Evolutionary conservation across 1,140 invertebrate genomes (phyloP).

Genomic region (Scaptodrosophila lebanonensis): DNA sequence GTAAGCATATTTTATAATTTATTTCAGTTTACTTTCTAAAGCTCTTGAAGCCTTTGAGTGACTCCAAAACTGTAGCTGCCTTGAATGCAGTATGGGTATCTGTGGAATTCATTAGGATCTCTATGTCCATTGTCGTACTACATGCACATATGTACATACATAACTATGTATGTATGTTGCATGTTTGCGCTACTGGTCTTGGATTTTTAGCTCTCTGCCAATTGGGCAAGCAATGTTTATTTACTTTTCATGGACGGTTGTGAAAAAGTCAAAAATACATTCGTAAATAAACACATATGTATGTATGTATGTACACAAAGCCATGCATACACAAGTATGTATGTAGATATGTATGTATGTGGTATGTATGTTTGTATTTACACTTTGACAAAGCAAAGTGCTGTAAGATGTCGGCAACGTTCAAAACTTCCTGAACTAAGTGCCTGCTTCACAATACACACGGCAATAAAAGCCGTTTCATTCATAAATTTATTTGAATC

Average conservation of each 20-base stretch:
- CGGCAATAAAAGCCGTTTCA: conserved; percentile 51
- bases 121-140: conserved; percentile 21
- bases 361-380: too few species aligned
- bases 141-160: too few species aligned
- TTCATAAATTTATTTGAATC: conserved; percentile 65
- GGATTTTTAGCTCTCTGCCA: conserved; percentile 43
- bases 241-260: conserved; percentile 66
- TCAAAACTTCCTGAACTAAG: conserved; percentile 64
- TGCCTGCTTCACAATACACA: conserved; percentile 61
- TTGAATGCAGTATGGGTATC: too few species aligned
- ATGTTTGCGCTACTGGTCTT: conserved; percentile 33
- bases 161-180: conserved; percentile 20
- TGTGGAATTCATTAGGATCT: conserved; percentile 18
- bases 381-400: conserved; percentile 29
- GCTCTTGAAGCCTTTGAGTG: too few species aligned
- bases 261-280: conserved; percentile 48
- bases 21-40: too few species aligned
- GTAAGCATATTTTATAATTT: too few species aligned
- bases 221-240: conserved; percentile 35
- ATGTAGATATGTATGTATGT: conserved; percentile 22
- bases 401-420: conserved; percentile 72
- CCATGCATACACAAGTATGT: conserved; percentile 14
- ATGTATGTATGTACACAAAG: conserved; percentile 11
- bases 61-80: too few species aligned
- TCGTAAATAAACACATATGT: conserved; percentile 54